Base-by-base conservation (phyloP, 2,113 vertebrate species). In the Oceanites oceanicus region DNA sequence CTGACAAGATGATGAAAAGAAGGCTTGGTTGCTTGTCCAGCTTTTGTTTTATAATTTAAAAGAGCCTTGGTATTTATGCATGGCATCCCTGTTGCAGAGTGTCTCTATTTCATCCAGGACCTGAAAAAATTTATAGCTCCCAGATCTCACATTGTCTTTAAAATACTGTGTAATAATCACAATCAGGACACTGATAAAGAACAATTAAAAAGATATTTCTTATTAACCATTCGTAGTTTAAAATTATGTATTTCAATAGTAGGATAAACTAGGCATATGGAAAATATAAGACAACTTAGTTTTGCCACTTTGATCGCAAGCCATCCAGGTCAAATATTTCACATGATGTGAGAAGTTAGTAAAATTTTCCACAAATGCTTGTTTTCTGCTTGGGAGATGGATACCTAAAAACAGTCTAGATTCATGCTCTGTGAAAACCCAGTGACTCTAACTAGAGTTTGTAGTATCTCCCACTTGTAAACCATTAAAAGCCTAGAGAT, bases 21-120 rank as follows among this genome's bases (percentile, higher is more conserved):
- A 94, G 70, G 30, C 61, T 90, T 73, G n/a, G 70, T 58, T 79
- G 36, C 62, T 76, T 50, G 62, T 38, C 38, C 67, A 84, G 62
- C 56, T 92, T 96, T 97, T 97, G 90, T 81, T 97, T 92, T 80
- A 86, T 95, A 92, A 92, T 91, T 95, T 92, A 89, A 72, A 94
- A 89, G 45, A 92, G 42, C 15, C 71, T 96, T 94, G 85, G 76
- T 95, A 85, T 96, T 96, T 80, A 73, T 84, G 30, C 36, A 61
- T 45, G 65, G 44, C 59, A 81, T 68, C 78, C 67, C 49, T 68
- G 38, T 81, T 67, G 61, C 83, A 34, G 58, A 63, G 61, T 61
- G 23, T 72, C 94, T 58, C 85, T 76, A 73, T 95, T 93, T 96
- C 82, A 93, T 55, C 36, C 52, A 83, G 42, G 53, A 92, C 20